Percentiles rank a stretch among this genome's conserved stretches.
Conservation (phyloP, 2,888 invertebrate genomes). For the Drosophila birchii region DNA sequence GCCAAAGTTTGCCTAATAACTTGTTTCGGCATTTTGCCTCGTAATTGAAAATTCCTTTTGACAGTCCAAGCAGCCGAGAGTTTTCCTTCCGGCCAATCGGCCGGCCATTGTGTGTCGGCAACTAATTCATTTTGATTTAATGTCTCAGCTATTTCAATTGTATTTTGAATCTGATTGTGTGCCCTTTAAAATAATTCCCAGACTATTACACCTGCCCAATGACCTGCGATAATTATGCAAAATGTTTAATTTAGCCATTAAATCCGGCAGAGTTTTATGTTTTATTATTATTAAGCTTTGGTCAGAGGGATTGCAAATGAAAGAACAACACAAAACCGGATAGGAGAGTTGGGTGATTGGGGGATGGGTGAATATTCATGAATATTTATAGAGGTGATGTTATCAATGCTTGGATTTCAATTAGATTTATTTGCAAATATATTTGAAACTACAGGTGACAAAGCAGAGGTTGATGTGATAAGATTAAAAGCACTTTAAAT, state of each 20-base stretch:
- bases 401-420: slow-evolving; percentile 48
- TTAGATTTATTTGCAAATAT: slow-evolving; percentile 38
- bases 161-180: slow-evolving; percentile 41
- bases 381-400: slow-evolving; percentile 41
- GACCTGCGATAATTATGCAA: slow-evolving; percentile 57
- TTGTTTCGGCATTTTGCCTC: slow-evolving; percentile 64
- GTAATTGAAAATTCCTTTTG: slow-evolving; percentile 76
- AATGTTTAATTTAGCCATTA: slow-evolving; percentile 50
- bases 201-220: slow-evolving; percentile 24
- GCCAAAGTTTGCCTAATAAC: slow-evolving; percentile 67
- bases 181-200: slow-evolving; percentile 26
- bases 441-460: slow-evolving; percentile 1
- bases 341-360: neutral
- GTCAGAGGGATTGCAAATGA: slow-evolving; percentile 37
- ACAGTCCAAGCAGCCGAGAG: slow-evolving; percentile 21
- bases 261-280: slow-evolving; percentile 26
- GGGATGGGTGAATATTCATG: slow-evolving; percentile 13
- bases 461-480: slow-evolving; percentile 1
- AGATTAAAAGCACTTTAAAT: slow-evolving; percentile 3
- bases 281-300: slow-evolving; percentile 31
- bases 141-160: slow-evolving; percentile 20
- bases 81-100: slow-evolving; percentile 26
- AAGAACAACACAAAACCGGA: slow-evolving; percentile 40
- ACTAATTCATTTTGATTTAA: slow-evolving; percentile 70
- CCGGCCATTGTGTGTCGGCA: slow-evolving; percentile 22